These are phyloP conservation scores for Sphaerophoria rueppellii DNA, from an alignment of 2,888 invertebrate genomes.

Conservation along the genomic window DNA sequence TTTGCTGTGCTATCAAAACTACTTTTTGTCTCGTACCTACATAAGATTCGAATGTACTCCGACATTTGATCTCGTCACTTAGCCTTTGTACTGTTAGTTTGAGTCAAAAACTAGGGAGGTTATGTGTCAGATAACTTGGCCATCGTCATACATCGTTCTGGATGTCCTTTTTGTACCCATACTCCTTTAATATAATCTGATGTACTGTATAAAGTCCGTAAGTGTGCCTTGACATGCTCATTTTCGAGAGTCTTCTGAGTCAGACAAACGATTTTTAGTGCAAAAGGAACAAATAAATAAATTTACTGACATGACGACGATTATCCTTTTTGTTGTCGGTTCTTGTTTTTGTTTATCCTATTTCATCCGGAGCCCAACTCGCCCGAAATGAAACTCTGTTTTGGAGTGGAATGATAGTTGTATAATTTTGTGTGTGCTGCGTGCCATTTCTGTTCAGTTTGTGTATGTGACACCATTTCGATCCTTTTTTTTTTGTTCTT, in stretches of 20 bases:
- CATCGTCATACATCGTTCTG: background rate
- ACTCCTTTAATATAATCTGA: background rate
- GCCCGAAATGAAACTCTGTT: background rate
- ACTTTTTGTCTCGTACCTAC: background rate
- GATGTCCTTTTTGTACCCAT: constrained; percentile 21
- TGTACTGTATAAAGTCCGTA: background rate
- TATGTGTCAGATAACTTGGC: constrained; percentile 38
- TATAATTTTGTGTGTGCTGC: constrained; percentile 28
- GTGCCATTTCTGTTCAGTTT: constrained; percentile 56
- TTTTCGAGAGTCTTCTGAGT: background rate
- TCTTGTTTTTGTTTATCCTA: background rate
- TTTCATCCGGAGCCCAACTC: background rate
- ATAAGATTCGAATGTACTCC: constrained; percentile 40
- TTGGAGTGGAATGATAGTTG: background rate
- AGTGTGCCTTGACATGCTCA: constrained; percentile 1
- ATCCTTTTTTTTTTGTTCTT: constrained; percentile 40
- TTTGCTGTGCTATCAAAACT: constrained; percentile 44
- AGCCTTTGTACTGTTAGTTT: constrained; percentile 36
- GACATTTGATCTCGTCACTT: constrained; percentile 66
- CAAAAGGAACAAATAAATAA: constrained; percentile 70
- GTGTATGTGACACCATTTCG: constrained; percentile 68
- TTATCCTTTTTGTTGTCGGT: constrained; percentile 70
- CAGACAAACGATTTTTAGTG: constrained; percentile 58
- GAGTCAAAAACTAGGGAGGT: constrained; percentile 20
- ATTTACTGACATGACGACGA: constrained; percentile 72